Evolutionary conservation across 2,797 vertebrate species (phyloP), one percentile per base, ranked within the genome.

Genomic region (Oreochromis mossambicus): DNA sequence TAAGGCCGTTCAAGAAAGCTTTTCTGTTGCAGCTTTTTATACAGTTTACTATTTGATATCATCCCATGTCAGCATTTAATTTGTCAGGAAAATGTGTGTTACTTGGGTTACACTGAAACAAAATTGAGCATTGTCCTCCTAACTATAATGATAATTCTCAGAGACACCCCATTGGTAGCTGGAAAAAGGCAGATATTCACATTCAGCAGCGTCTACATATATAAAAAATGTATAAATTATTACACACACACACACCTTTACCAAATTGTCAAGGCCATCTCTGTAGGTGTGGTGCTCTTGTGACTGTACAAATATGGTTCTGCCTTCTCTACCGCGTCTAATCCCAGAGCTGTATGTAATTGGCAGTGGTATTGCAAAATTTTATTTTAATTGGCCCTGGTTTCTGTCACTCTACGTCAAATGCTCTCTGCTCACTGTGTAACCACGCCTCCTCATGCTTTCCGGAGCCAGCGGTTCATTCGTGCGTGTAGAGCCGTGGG

Each of bases 361-460:
- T 95, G 92, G 91, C 36, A 87, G 7, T 2, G 2, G 5, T 24
- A 4, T 56, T 56, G 14, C 6, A 2, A 8, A 2, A 2, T 0
- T 73, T 1, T 12, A 32, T n/a, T 76, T 7, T 63, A 21, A 92
- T 93, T 92, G 86, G 80, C 10, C 14, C 1, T 0, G 0, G 0
- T 2, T 10, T 29, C 54, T 86, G 87, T 92, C 94, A 89, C 66
- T 93, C 87, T 84, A 84, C 80, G 82, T 89, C 86, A 88, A 86
- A 73, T n/a, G 21, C 15, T 4, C 19, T 50, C 41, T 34, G 75
- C 50, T 80, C 73, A 10, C 17, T 1, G 7, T 21, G 73, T 89
- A 75, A 41, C 87, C 93, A 91, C 96, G 93, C 96, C 96, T 82
- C 91, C 92, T 81, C 79, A 88, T 52, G 89, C 87, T 83, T 80